Evolutionary conservation across 2,888 invertebrate species (phyloP), one percentile per base, ranked within the genome.

Genomic region (Myopa testacea): DNA sequence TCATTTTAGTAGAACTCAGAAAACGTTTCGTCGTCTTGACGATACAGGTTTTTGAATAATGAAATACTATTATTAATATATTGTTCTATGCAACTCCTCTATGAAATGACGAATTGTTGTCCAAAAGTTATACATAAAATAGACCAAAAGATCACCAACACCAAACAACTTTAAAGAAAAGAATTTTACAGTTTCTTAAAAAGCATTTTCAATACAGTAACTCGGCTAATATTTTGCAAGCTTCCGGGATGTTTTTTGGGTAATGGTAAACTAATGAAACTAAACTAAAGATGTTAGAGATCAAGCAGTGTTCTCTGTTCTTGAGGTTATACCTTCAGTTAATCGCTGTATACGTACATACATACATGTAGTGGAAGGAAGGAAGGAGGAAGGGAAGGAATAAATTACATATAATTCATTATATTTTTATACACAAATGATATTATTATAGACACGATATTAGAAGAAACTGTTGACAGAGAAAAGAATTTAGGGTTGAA

Each of bases 271-370:
- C 2, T 45, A 45, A 45, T 45, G 6, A 6, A 45, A 45, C 2
- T 6, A 26, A 26, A 26, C 26, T 26, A 26, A 26, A 26, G 26
- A 26, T 26, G 26, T 26, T 26, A 26, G 26, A 26, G 26, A 26
- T 26, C 26, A 26, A 26, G 26, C 26, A 26, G 26, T 1, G 26
- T 26, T 26, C 26, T 26, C 26, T 10, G 45, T 3, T 45, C 10
- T 10, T 45, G 10, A 16, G 10, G 73, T 45, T 58, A 52, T 75
- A 67, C 75, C 75, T 75, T 75, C 75, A 75, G 52, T n/a, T 34
- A 34, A 60, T 19, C 52, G 52, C 67, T 52, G 55, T 75, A 75
- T 75, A 75, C 75, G 75, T 73, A 73, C 8, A 62, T 37, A 73
- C 8, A 62, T 37, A 26, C 4, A 19, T 62, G 7, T 26, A 34